phyloP scores from a whole-genome alignment of 2,888 invertebrate species.

The Syrista parreyssii region DNA sequence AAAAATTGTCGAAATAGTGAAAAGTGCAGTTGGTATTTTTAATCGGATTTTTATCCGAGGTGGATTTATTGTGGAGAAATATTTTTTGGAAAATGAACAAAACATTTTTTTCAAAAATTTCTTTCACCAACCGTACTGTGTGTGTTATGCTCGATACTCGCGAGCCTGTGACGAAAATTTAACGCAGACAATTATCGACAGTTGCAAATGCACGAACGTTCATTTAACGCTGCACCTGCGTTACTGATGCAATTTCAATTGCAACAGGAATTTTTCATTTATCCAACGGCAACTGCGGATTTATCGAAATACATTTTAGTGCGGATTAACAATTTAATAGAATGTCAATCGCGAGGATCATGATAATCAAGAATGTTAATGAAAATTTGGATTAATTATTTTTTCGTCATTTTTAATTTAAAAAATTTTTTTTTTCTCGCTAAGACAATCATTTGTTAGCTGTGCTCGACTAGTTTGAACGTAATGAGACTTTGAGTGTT shows the following conservation, averaged over 20 bases:
- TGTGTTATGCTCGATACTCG: not conserved
- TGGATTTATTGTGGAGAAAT: not conserved
- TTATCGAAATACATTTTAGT: not conserved
- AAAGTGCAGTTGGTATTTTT: not conserved
- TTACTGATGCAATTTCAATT: not conserved
- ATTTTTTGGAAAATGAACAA: no score
- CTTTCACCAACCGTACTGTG: not conserved
- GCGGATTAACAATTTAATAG: not conserved
- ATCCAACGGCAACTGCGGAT: not conserved
- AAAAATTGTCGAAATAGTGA: not conserved
- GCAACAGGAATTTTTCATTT: not conserved
- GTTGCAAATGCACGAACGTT: not conserved
- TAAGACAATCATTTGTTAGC: not conserved
- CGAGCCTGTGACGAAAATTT: not conserved
- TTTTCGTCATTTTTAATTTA: not conserved
- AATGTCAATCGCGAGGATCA: not conserved
- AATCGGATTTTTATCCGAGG: not conserved
- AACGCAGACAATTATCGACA: not conserved
- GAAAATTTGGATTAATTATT: not conserved
- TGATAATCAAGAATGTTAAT: not conserved
- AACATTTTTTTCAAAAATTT: not conserved
- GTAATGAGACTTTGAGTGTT: not conserved
- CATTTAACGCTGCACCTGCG: not conserved
- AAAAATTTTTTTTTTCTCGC: not conserved
- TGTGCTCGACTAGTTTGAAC: no score